These are phyloP conservation scores for Cacatua alba DNA, from an alignment of 2,113 vertebrate genomes.

Conservation along the genomic window DNA sequence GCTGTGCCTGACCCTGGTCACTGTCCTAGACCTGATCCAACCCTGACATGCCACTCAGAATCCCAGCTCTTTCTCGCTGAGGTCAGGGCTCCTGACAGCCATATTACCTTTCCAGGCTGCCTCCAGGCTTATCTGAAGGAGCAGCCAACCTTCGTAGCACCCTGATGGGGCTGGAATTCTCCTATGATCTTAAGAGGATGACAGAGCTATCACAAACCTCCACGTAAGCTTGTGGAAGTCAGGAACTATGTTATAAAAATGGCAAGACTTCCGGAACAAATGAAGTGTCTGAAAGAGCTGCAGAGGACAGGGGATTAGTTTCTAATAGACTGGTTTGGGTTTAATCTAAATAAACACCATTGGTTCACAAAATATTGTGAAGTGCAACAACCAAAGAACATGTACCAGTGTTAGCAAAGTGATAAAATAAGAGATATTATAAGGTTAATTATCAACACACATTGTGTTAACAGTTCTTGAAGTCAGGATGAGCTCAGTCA, in stretches of 20 bases:
- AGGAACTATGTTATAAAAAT: not conserved
- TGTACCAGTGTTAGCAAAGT: not conserved
- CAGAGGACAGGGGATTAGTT: not conserved
- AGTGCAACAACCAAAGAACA: not conserved
- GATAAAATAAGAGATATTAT: not conserved
- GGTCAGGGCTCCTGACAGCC: not conserved
- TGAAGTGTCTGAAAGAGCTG: not conserved
- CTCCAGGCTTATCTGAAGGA: not conserved
- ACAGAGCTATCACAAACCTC: not conserved
- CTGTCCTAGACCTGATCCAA: rapidly evolving
- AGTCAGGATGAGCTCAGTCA: not conserved
- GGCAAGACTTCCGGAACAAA: not conserved
- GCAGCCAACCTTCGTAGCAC: rapidly evolving
- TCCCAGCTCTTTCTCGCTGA: rapidly evolving
- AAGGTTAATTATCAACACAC: not conserved
- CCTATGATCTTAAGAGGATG: not conserved
- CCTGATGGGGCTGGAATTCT: not conserved
- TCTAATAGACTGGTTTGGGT: not conserved
- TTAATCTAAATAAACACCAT: not conserved
- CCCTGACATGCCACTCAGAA: rapidly evolving
- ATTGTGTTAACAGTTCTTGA: not conserved
- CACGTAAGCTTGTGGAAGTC: not conserved
- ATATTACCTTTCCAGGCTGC: not conserved
- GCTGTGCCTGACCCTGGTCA: not conserved
- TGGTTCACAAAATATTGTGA: not conserved